Percentiles rank a stretch among this genome's conserved stretches.
These are phyloP conservation scores for Aptenodytes forsteri DNA, from an alignment of 2,113 vertebrate genomes.

Conservation along the genomic window DNA sequence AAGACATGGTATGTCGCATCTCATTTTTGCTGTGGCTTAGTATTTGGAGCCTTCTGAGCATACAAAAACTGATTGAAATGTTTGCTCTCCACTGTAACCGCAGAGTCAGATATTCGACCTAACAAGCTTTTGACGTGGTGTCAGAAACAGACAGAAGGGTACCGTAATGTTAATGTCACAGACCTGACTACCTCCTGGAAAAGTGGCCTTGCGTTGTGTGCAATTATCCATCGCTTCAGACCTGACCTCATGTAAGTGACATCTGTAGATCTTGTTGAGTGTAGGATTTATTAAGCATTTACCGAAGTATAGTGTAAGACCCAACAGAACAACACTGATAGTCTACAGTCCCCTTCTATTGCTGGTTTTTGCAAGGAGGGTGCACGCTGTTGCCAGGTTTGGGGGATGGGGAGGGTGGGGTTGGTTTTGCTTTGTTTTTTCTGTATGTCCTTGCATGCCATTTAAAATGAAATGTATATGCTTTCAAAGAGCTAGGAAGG, in stretches of 20 bases:
- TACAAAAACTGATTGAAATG: not conserved
- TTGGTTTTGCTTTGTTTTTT: not conserved
- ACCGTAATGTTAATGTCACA: conserved; percentile 81
- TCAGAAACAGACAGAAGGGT: conserved; percentile 92
- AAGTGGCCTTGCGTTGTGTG: conserved; percentile 89
- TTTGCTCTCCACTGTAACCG: not conserved
- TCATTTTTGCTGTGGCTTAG: not conserved
- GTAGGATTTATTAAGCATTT: not conserved
- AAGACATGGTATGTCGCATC: conserved; percentile 77
- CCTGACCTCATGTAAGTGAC: conserved; percentile 90
- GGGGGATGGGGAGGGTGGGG: not conserved
- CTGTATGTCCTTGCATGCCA: not conserved
- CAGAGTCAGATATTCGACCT: conserved; percentile 91
- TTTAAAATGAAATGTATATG: not conserved
- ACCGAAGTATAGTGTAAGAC: not conserved
- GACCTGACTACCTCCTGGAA: conserved; percentile 90
- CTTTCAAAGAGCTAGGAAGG: not conserved
- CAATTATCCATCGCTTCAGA: conserved; percentile 92
- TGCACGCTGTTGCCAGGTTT: not conserved
- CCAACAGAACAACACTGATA: not conserved
- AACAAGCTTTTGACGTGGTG: conserved; percentile 94
- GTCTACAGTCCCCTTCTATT: not conserved
- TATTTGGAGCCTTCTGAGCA: not conserved
- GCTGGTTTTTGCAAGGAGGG: not conserved
- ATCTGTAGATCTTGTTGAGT: not conserved